Evolutionary conservation across 2,113 vertebrate species (phyloP), one percentile per base, ranked within the genome.

Genomic region (Oncorhynchus tshawytscha): DNA sequence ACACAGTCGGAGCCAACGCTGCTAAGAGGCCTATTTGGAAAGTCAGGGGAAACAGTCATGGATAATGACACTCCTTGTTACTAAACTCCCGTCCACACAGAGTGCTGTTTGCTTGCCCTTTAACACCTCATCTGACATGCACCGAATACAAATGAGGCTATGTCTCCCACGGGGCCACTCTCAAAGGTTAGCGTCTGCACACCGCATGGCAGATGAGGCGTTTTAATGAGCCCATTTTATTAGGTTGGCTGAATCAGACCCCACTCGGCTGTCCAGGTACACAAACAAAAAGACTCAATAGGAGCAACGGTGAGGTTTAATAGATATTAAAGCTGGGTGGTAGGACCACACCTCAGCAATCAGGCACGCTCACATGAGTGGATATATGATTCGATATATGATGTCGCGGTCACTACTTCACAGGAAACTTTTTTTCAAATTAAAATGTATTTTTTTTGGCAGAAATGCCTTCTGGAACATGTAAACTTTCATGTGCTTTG

Each of bases 151-250:
- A 85, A 90, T 88, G 76, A 88, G 84, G 2, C 31, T 4, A 9
- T 7, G 12, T 78, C 45, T 86, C 84, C 82, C 69, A 4, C 72
- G 72, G 73, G 79, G 78, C 74, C 25, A 1, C 18, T 73, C 85
- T 83, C 77, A 86, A 86, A 90, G 87, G 88, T 86, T 85, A 88
- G 81, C 75, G 69, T 71, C 78, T 81, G 72, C 73, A 66, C 57
- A 27, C n/a, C 18, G 79, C 81, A 87, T 86, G 76, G 80, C 74
- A 81, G 73, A 85, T 86, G 81, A 85, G 77, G 64, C 62, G 31
- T 48, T 72, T 67, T 88, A 89, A 89, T 86, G 83, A 89, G 83
- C 59, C 34, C 69, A 83, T 85, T 77, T 85, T 69, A 85, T 84
- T 75, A 82, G 78, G 39, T 60, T 27, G 24, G 39, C 59, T 57